Base-by-base conservation (phyloP, 2,888 invertebrate genomes). In the Vannuccia rotundouncinata region DNA sequence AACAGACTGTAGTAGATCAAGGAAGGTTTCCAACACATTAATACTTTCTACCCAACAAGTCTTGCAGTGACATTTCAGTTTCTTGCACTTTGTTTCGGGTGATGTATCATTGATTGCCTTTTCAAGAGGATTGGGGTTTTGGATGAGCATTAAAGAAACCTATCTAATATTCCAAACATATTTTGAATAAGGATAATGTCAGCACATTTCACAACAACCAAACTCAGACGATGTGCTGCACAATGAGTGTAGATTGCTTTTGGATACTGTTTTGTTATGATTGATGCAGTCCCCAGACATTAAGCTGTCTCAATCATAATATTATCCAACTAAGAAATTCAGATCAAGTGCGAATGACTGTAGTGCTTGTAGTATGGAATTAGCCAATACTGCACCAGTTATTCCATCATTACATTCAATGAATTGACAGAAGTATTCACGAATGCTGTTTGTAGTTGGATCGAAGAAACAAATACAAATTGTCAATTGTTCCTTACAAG, bases 191-290 rank as follows among this genome's bases (percentile, higher is more conserved):
- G 31, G 2, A 75, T 22, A 75, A 75, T 75, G 17, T 75, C 30
- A 10, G 75, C 22, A 75, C 75, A 27, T 75, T 75, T 75, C 2
- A 29, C 75, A 27, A 75, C 31, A 2, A 75, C 75, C 75, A 75
- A 29, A 29, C 29, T 75, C 22, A 75, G 29, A 10, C 75, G 75
- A 75, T 75, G 75, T 75, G 75, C 25, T 17, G 29, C 25, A 31
- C 29, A 75, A 75, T 75, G 75, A 31, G 75, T 75, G 31, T 75
- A 75, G 17, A 75, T 75, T 75, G 75, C 75, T 17, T 13, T 31
- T 2, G 75, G 75, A 75, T 75, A 75, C 22, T 31, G 29, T 29
- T 29, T 17, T 2, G 5, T 29, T 27, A 75, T 75, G 25, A 75
- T 75, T 5, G 75, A 22, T 29, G 75, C 75, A 75, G 75, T 29